A percentile compares a stretch with the other conserved stretches of the same genome.
These are phyloP conservation scores for Carollia perspicillata DNA, from an alignment of 2,113 vertebrate genomes.

Conservation along the genomic window DNA sequence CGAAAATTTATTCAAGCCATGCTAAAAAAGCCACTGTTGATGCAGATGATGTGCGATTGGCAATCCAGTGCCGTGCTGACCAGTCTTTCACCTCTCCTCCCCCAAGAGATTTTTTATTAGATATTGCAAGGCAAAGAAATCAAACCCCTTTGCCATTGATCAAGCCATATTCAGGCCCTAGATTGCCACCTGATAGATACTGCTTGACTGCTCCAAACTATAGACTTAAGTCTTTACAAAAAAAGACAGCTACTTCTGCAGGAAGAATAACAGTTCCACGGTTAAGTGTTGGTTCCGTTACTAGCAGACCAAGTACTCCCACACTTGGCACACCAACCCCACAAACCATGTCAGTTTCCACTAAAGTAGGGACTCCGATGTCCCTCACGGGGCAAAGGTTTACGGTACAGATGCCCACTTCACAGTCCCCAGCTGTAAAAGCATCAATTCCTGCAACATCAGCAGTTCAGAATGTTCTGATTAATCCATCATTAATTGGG, in stretches of 20 bases:
- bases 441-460: conserved; percentile 87
- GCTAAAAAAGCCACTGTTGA: conserved; percentile 95
- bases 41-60: conserved; percentile 93
- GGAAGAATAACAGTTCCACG: conserved; percentile 83
- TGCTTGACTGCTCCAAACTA: conserved; percentile 96
- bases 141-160: conserved; percentile 92
- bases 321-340: conserved; percentile 80
- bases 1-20: conserved; percentile 96
- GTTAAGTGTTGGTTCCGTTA: conserved; percentile 82
- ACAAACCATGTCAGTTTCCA: conserved; percentile 76
- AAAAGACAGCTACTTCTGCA: conserved; percentile 88
- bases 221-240: conserved; percentile 93
- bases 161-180: conserved; percentile 94
- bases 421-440: conserved; percentile 83
- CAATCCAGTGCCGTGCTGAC: conserved; percentile 96
- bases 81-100: conserved; percentile 96
- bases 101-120: conserved; percentile 92
- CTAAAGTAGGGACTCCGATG: conserved; percentile 90
- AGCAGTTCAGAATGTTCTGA: conserved; percentile 92
- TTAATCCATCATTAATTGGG: conserved; percentile 94
- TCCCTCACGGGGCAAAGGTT: conserved; percentile 93
- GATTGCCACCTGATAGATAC: conserved; percentile 94
- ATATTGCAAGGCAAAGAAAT: conserved; percentile 96
- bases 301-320: conserved; percentile 83
- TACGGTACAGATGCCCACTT: conserved; percentile 94